Conservation (phyloP, 2,113 vertebrate genomes). For the Brachyhypopomus occidentalis region DNA sequence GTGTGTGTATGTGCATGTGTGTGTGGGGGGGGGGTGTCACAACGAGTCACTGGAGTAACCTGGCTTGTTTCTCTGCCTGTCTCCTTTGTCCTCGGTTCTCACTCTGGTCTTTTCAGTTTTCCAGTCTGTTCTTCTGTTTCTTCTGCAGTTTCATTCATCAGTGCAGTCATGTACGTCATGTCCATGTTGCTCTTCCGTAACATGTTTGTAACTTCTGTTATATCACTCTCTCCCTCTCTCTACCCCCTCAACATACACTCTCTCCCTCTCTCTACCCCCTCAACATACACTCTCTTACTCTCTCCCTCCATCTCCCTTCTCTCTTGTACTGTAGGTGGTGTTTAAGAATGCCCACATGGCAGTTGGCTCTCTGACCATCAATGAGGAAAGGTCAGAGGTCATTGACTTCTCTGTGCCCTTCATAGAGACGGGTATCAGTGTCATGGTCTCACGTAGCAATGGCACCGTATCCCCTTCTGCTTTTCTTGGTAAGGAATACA, state of each 20-base stretch:
- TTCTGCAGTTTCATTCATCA: neutral
- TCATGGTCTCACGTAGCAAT: conserved; percentile 99
- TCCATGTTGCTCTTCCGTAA: neutral
- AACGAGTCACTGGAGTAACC: conserved; percentile 44
- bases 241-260: neutral
- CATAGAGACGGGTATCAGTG: conserved; percentile 97
- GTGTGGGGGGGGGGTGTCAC: conserved; percentile 15
- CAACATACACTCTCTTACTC: neutral
- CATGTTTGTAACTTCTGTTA: conserved; percentile 19
- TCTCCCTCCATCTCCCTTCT: conserved; percentile 22
- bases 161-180: neutral
- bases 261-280: neutral
- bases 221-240: conserved; percentile 16
- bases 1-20: too few species aligned
- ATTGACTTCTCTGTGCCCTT: conserved; percentile 99
- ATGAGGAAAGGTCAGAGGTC: conserved; percentile 95
- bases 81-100: neutral
- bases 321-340: conserved; percentile 80
- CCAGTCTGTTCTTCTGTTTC: neutral
- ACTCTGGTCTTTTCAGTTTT: neutral
- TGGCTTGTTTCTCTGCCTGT: conserved; percentile 13
- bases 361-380: conserved; percentile 96
- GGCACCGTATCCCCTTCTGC: conserved; percentile 98
- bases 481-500: conserved; percentile 85
- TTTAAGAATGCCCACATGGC: conserved; percentile 97